A percentile compares a stretch with the other conserved stretches of the same genome.
Evolutionary conservation across 92 coral and sea anemone genomes (phyloP).

Genomic region (Phenganax marumi): DNA sequence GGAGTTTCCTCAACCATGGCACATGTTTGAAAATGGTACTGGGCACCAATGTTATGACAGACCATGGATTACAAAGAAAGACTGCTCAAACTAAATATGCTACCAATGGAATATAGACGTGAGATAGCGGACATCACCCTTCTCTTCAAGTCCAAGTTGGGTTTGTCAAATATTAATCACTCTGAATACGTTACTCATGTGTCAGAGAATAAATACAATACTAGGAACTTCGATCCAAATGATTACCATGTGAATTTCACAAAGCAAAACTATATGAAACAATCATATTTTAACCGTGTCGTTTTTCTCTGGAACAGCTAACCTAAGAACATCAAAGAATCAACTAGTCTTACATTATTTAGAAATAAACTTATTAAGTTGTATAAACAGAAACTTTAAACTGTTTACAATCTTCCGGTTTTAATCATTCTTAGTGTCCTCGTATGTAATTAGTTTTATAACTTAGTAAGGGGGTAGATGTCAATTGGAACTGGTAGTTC

Average conservation of each 20-base stretch:
- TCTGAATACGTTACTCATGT: no score
- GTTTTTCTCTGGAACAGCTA: neutral
- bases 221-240: neutral
- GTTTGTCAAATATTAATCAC: no score
- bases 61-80: no score
- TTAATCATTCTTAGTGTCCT: neutral
- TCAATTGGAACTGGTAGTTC: neutral
- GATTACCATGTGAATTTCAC: neutral
- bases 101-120: no score
- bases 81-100: no score
- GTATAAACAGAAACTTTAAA: neutral
- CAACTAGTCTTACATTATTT: neutral
- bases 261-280: neutral
- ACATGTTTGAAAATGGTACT: neutral
- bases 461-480: neutral
- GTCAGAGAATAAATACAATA: neutral
- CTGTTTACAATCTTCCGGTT: constrained; percentile 1
- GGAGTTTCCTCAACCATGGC: constrained; percentile 8
- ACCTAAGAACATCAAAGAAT: neutral
- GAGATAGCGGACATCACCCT: no score
- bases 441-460: neutral
- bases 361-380: neutral
- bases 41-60: neutral
- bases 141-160: no score
- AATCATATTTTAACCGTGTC: neutral